Evolutionary conservation across 1,140 invertebrate genomes (phyloP).

Genomic region (Nomia melanderi): DNA sequence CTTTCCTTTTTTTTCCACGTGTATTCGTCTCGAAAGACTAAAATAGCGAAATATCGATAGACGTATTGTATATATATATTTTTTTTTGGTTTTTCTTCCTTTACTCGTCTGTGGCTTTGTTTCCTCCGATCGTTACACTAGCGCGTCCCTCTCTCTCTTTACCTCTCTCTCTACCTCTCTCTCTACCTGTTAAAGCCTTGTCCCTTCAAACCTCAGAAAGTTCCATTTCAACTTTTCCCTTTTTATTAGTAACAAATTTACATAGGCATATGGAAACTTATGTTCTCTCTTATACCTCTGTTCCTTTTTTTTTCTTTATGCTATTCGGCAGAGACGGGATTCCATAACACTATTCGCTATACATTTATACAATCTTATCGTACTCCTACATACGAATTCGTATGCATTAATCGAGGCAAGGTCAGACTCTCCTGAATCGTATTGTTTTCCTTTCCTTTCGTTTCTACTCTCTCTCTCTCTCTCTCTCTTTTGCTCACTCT

Average conservation of each 20-base stretch:
- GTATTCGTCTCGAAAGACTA: constrained; percentile 52
- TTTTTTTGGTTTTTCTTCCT: constrained; percentile 7
- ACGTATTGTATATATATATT: constrained; percentile 31
- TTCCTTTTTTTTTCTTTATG: constrained; percentile 43
- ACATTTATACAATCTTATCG: constrained; percentile 78
- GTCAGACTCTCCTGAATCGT: constrained; percentile 55
- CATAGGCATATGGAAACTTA: constrained; percentile 71
- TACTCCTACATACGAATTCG: constrained; percentile 60
- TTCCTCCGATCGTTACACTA: constrained; percentile 48
- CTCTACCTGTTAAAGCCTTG: constrained; percentile 24
- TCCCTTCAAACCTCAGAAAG: constrained; percentile 58
- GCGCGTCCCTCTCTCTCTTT: constrained; percentile 5
- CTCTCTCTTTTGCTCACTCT: constrained; percentile 1
- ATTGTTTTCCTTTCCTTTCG: constrained; percentile 29
- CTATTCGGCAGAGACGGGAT: constrained; percentile 68
- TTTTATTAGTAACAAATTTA: constrained; percentile 75
- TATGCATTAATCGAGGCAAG: constrained; percentile 65
- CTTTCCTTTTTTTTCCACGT: background rate
- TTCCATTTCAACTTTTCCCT: constrained; percentile 56
- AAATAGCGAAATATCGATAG: constrained; percentile 61
- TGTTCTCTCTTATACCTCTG: constrained; percentile 58
- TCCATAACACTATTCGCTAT: constrained; percentile 76
- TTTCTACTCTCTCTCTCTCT: constrained; percentile 2
- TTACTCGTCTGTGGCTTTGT: constrained; percentile 40
- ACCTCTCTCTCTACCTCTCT: background rate